phyloP scores from a whole-genome alignment of 2,888 invertebrate species.

The Carterocephalus palaemon region DNA sequence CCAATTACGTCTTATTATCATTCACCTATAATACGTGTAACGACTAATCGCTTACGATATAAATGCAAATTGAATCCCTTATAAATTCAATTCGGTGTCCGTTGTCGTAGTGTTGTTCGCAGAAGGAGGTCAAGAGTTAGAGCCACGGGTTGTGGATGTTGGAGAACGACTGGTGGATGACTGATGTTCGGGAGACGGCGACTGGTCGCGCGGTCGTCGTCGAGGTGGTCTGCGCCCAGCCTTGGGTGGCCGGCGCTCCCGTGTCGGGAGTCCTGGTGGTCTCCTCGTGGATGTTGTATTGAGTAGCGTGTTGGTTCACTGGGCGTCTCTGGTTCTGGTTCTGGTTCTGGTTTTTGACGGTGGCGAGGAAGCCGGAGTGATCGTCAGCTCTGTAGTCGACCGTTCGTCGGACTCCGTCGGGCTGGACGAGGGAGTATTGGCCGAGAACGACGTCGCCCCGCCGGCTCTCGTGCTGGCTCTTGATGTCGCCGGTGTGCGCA shows the following conservation, averaged over 20 bases:
- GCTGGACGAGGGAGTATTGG: slow-evolving; percentile 74
- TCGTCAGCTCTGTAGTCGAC: slow-evolving; percentile 79
- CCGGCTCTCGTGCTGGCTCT: slow-evolving; percentile 74
- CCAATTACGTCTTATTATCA: slow-evolving; percentile 48
- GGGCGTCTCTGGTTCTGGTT: slow-evolving; percentile 21
- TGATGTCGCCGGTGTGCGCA: slow-evolving; percentile 73
- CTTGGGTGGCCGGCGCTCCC: slow-evolving; percentile 37
- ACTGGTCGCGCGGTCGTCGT: slow-evolving; percentile 43
- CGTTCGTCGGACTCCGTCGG: slow-evolving; percentile 75
- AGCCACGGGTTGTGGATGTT: slow-evolving; percentile 48
- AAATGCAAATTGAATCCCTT: slow-evolving; percentile 41
- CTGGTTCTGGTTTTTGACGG: slow-evolving; percentile 60
- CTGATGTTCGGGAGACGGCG: slow-evolving; percentile 54
- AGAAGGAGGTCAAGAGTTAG: slow-evolving; percentile 34
- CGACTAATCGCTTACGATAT: slow-evolving; percentile 27
- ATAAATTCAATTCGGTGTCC: slow-evolving; percentile 38
- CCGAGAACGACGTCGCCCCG: slow-evolving; percentile 74
- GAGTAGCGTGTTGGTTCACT: slow-evolving; percentile 29
- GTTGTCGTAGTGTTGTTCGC: slow-evolving; percentile 27
- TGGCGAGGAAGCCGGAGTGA: slow-evolving; percentile 74
- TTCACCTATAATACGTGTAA: slow-evolving; percentile 43
- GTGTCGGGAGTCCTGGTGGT: slow-evolving; percentile 30
- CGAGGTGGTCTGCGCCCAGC: slow-evolving; percentile 32
- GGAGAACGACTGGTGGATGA: slow-evolving; percentile 55
- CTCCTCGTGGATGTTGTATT: slow-evolving; percentile 30